Base-by-base conservation (phyloP, 2,888 invertebrate species). In the Plebejus anna region DNA sequence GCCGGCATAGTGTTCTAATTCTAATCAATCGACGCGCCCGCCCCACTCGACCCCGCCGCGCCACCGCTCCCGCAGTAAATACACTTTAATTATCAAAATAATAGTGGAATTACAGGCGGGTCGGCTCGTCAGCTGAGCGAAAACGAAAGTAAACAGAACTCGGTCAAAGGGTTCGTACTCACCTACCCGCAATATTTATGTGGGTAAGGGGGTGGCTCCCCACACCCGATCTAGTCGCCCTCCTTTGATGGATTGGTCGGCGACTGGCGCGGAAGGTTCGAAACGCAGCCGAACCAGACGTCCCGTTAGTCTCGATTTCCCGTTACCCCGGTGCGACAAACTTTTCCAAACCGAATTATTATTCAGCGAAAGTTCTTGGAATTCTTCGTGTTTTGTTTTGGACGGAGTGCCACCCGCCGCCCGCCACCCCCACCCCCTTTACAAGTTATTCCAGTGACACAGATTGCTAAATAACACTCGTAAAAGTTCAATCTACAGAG, bases 111-210 rank as follows among this genome's bases (percentile, higher is more conserved):
- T 85, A 86, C 85, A 87, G 86, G 85, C 82, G 89, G 89, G 89
- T 85, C 87, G 87, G 88, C 90, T 88, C 93, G 92, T 92, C 94
- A 94, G 94, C 94, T 94, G 94, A 92, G 93, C 89, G 94, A 94
- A 94, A 94, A 92, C 90, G 94, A 94, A 94, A 94, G 94, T 94
- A 94, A 94, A 94, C 94, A 94, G 94, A 94, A 94, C 93, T 94
- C 94, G 94, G 94, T 94, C 94, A 94, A 94, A 94, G 94, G 94
- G 94, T 94, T 92, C 91, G 92, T 92, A 92, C 89, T 92, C 93
- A 91, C 92, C 93, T 93, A 94, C 93, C 92, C 92, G 89, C 93
- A 94, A 94, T 94, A 93, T 94, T 94, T 94, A 94, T 94, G 93
- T 93, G 92, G 93, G 92, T 89, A 90, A 87, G 86, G 82, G 88